These are phyloP conservation scores for Prionchulus punctatus DNA, from an alignment of 2,888 invertebrate genomes.

Conservation along the genomic window DNA sequence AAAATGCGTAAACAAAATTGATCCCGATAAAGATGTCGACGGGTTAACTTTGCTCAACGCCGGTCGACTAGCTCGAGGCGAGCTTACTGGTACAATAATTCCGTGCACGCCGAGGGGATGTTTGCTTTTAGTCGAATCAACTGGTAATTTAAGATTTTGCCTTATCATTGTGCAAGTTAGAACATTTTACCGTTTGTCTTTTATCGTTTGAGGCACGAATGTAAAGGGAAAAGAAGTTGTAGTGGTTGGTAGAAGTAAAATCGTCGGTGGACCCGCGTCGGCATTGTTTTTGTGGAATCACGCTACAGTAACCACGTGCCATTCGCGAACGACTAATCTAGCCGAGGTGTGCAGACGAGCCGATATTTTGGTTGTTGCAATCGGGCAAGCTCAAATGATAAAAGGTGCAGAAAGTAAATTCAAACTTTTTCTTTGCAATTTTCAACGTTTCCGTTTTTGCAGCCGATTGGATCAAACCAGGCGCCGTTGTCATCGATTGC, in stretches of 20 bases:
- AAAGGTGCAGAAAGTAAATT: slow-evolving; percentile 42
- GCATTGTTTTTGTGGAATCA: slow-evolving; percentile 88
- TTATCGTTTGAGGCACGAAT: slow-evolving; percentile 45
- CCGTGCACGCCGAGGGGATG: slow-evolving; percentile 95
- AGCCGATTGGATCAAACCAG: slow-evolving; percentile 80
- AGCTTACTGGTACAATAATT: slow-evolving; percentile 54
- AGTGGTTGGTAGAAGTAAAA: slow-evolving; percentile 87
- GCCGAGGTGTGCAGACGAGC: slow-evolving; percentile 41
- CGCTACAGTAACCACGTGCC: slow-evolving; percentile 91
- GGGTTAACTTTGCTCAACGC: slow-evolving; percentile 57
- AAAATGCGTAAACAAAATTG: slow-evolving; percentile 48
- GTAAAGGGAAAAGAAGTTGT: slow-evolving; percentile 72
- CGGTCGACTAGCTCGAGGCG: slow-evolving; percentile 73
- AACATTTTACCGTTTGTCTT: background rate
- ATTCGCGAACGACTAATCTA: slow-evolving; percentile 57
- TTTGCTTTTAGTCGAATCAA: slow-evolving; percentile 67
- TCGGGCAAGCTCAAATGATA: slow-evolving; percentile 74
- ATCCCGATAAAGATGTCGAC: slow-evolving; percentile 43
- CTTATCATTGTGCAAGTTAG: background rate
- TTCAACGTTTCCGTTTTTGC: slow-evolving; percentile 1
- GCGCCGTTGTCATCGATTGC: slow-evolving; percentile 94
- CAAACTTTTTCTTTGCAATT: background rate
- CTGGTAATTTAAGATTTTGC: slow-evolving; percentile 20
- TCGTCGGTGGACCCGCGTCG: slow-evolving; percentile 86
- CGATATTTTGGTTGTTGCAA: slow-evolving; percentile 89